These are phyloP conservation scores for Channa striata DNA, from an alignment of 2,797 vertebrate species.

Conservation along the genomic window DNA sequence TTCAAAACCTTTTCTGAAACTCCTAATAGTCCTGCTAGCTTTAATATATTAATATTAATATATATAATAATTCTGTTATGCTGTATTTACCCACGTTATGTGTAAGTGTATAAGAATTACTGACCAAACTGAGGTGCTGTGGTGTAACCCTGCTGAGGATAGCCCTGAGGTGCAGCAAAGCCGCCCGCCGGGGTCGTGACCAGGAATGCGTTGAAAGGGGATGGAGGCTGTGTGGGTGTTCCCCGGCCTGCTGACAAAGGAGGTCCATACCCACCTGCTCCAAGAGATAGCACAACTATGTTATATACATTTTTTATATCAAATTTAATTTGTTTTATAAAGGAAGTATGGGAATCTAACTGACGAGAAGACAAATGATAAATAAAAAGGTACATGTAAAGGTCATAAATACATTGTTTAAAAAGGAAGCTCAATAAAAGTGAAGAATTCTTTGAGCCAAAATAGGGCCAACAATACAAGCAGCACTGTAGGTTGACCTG, in stretches of 20 bases:
- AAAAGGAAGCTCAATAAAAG: constrained; percentile 26
- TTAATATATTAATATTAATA: neutral
- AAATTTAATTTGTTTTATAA: constrained; percentile 3
- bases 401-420: neutral
- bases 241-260: constrained; percentile 90
- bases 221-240: constrained; percentile 92
- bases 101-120: constrained; percentile 60
- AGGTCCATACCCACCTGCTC: constrained; percentile 93
- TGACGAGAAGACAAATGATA: too few species aligned
- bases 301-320: constrained; percentile 10
- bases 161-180: constrained; percentile 96
- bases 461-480: constrained; percentile 37
- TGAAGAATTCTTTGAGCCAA: constrained; percentile 22
- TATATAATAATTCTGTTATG: neutral
- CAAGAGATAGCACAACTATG: constrained; percentile 49
- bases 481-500: constrained; percentile 60
- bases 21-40: neutral
- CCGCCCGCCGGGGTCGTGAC: constrained; percentile 94
- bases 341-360: neutral
- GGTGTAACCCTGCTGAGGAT: constrained; percentile 94
- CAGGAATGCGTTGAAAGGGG: constrained; percentile 96
- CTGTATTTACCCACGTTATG: neutral
- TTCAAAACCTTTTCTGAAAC: neutral
- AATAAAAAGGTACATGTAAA: too few species aligned
- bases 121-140: constrained; percentile 98